phyloP scores from a whole-genome alignment of 2,888 invertebrate species.

The Eilema caniola region DNA sequence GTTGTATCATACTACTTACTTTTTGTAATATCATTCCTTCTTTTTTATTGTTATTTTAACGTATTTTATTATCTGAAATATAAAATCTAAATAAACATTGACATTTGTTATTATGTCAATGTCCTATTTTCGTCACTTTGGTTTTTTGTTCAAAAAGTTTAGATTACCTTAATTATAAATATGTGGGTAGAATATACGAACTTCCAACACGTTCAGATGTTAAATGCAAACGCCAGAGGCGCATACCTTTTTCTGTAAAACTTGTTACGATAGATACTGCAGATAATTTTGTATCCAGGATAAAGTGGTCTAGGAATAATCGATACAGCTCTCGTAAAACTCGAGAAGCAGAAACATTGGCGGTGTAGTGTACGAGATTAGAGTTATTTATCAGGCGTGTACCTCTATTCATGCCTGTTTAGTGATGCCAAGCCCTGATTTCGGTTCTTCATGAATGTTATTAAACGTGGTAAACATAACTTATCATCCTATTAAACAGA shows the following conservation, averaged over 20 bases:
- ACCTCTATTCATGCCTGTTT: conserved; percentile 16
- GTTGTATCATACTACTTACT: too few relatives aligned
- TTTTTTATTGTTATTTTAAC: too few relatives aligned
- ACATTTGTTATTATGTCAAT: too few relatives aligned
- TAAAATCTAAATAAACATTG: too few relatives aligned
- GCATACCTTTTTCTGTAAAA: conserved; percentile 24
- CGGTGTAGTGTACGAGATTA: conserved; percentile 39
- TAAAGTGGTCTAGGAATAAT: conserved; percentile 68
- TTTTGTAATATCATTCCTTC: too few relatives aligned
- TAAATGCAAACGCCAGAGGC: too few relatives aligned
- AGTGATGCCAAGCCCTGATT: conserved; percentile 15
- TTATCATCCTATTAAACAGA: not conserved
- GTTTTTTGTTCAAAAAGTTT: too few relatives aligned
- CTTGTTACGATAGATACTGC: conserved; percentile 36
- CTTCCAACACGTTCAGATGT: too few relatives aligned
- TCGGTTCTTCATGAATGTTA: not conserved
- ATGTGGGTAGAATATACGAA: too few relatives aligned
- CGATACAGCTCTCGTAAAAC: conserved; percentile 56
- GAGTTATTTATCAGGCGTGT: conserved; percentile 42
- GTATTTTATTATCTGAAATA: too few relatives aligned
- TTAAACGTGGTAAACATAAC: not conserved
- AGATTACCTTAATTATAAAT: too few relatives aligned
- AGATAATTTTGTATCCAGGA: conserved; percentile 56
- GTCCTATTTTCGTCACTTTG: too few relatives aligned
- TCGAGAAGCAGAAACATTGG: conserved; percentile 43